phyloP scores from a whole-genome alignment of 2,888 invertebrate genomes.

The Meganola albula region DNA sequence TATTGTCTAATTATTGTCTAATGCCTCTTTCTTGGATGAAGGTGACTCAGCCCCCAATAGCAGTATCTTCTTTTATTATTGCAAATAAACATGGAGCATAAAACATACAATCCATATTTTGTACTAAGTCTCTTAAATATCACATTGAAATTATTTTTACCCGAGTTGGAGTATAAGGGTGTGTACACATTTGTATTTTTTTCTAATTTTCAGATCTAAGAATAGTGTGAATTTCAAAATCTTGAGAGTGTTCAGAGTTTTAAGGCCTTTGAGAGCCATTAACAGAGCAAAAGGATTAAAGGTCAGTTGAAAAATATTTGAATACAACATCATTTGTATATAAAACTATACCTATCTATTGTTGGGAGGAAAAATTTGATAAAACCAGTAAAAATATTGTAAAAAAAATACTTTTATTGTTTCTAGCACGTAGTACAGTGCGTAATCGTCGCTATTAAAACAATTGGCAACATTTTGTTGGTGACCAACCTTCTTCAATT shows the following conservation, averaged over 20 bases:
- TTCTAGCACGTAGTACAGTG: slow-evolving; percentile 99
- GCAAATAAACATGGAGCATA: too few species aligned
- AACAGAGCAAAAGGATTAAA: slow-evolving; percentile 99
- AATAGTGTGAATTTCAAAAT: slow-evolving; percentile 95
- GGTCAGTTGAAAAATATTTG: slow-evolving; percentile 82
- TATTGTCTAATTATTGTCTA: too few species aligned
- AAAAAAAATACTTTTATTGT: slow-evolving; percentile 35
- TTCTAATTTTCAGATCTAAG: slow-evolving; percentile 69
- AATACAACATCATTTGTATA: background rate
- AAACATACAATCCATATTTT: too few species aligned
- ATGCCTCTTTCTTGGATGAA: too few species aligned
- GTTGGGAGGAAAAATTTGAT: too few species aligned
- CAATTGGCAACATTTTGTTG: slow-evolving; percentile 99
- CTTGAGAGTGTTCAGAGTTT: slow-evolving; percentile 95
- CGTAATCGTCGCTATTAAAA: slow-evolving; percentile 99
- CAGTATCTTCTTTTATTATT: too few species aligned
- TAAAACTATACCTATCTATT: too few species aligned
- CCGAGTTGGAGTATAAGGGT: too few species aligned
- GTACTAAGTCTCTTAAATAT: too few species aligned
- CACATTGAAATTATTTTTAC: too few species aligned
- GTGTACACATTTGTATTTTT: slow-evolving; percentile 1
- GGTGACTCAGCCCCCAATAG: too few species aligned
- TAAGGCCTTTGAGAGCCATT: slow-evolving; percentile 98
- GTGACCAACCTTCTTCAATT: slow-evolving; percentile 99
- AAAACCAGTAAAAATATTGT: too few species aligned